phyloP scores from a whole-genome alignment of 2,113 vertebrate species.

The Dicrurus megarhynchus region DNA sequence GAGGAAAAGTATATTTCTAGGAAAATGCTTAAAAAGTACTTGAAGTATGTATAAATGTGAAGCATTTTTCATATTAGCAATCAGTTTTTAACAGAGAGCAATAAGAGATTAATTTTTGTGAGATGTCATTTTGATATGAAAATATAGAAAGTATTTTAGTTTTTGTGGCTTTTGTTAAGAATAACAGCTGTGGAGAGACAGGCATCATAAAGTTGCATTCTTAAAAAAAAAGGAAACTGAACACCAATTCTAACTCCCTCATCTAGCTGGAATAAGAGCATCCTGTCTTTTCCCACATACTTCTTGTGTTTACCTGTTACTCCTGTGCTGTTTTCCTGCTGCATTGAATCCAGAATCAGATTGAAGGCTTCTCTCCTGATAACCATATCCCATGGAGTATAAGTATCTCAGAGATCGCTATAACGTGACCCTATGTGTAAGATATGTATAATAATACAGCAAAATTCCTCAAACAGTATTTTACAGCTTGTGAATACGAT shows the following conservation, averaged over 20 bases:
- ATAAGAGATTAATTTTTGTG: neutral
- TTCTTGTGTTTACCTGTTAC: neutral
- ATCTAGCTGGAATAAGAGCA: neutral
- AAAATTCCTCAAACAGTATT: neutral
- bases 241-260: accelerated
- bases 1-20: neutral
- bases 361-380: neutral
- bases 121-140: neutral
- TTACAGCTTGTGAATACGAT: neutral
- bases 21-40: neutral
- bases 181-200: neutral
- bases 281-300: neutral
- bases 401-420: neutral
- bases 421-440: neutral
- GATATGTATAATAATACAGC: neutral
- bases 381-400: neutral
- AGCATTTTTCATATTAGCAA: neutral
- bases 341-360: neutral
- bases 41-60: neutral
- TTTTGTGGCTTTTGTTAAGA: neutral
- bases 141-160: neutral
- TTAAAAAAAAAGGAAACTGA: neutral
- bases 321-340: neutral
- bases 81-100: neutral
- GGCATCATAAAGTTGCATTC: neutral